Conservation (phyloP, 1,140 invertebrate genomes). For the Panagrolaimus sp. region DNA sequence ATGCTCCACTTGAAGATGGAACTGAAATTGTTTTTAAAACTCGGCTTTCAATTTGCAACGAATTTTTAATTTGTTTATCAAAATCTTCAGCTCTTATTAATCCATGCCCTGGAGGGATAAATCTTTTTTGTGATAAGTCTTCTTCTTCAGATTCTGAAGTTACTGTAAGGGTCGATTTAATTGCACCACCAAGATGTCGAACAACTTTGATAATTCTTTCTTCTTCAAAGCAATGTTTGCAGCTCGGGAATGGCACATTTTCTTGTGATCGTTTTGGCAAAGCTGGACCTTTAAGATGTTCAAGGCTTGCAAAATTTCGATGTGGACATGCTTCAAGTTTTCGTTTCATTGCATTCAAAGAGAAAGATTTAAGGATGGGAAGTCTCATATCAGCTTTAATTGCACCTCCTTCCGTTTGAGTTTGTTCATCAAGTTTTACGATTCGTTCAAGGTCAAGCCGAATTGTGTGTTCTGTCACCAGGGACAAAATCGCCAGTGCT, state of each 20-base stretch:
- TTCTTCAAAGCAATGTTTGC: background rate
- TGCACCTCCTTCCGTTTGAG: background rate
- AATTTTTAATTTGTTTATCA: background rate
- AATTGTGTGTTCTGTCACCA: constrained; percentile 1
- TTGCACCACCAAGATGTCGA: background rate
- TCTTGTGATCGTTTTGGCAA: background rate
- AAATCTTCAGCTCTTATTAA: constrained; percentile 2
- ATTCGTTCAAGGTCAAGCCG: background rate
- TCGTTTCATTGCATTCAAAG: background rate
- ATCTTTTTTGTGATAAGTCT: background rate
- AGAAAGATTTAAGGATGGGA: background rate
- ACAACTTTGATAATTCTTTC: constrained; percentile 12
- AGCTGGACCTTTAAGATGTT: background rate
- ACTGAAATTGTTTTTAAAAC: background rate
- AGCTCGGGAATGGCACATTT: background rate
- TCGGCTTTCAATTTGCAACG: background rate
- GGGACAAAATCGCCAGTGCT: constrained; percentile 2
- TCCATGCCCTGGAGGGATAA: background rate
- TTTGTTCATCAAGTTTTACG: background rate
- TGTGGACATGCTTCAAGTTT: background rate
- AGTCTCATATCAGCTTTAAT: background rate
- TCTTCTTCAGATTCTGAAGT: background rate
- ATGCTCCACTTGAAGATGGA: background rate
- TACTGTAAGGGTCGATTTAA: background rate
- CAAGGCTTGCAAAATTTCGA: background rate